Evolutionary conservation across 2,797 vertebrate genomes (phyloP).

Genomic region (Agapornis canus): DNA sequence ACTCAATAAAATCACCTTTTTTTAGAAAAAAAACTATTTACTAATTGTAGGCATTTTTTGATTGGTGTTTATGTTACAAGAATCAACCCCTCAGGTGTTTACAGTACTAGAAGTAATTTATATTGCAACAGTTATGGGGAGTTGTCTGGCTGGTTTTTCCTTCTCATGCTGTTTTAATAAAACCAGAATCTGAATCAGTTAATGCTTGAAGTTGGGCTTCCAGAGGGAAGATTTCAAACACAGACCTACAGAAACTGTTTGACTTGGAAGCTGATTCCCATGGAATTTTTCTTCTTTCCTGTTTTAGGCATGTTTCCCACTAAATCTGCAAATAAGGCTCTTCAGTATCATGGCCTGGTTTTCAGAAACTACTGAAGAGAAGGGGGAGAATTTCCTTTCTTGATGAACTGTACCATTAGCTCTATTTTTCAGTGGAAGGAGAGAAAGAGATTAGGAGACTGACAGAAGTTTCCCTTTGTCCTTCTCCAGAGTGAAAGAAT

Average conservation of each 20-base stretch:
- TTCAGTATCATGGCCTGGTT: conserved; percentile 3
- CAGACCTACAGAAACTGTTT: conserved; percentile 57
- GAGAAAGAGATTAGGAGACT: not conserved
- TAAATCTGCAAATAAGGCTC: conserved; percentile 38
- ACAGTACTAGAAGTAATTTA: conserved; percentile 1
- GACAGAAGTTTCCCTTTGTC: conserved; percentile 19
- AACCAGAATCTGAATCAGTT: conserved; percentile 20
- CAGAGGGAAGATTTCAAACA: conserved; percentile 53
- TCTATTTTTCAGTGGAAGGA: conserved; percentile 12
- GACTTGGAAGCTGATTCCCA: conserved; percentile 50
- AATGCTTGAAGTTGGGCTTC: conserved; percentile 31
- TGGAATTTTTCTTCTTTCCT: conserved; percentile 51
- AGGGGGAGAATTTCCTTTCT: conserved; percentile 31
- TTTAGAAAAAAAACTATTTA: conserved; percentile 70
- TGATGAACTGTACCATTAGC: not conserved
- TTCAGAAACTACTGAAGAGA: conserved; percentile 17
- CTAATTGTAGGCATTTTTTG: not conserved
- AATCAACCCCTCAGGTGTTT: not conserved
- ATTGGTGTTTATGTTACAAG: not conserved
- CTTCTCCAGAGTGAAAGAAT: not conserved
- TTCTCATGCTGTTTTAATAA: conserved; percentile 36
- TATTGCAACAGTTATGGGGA: not conserved
- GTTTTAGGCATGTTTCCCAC: conserved; percentile 39
- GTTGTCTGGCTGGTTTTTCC: not conserved
- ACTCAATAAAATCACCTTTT: conserved; percentile 86